Base-by-base conservation (phyloP, 2,113 vertebrate genomes). In the Cyrtonyx montezumae region DNA sequence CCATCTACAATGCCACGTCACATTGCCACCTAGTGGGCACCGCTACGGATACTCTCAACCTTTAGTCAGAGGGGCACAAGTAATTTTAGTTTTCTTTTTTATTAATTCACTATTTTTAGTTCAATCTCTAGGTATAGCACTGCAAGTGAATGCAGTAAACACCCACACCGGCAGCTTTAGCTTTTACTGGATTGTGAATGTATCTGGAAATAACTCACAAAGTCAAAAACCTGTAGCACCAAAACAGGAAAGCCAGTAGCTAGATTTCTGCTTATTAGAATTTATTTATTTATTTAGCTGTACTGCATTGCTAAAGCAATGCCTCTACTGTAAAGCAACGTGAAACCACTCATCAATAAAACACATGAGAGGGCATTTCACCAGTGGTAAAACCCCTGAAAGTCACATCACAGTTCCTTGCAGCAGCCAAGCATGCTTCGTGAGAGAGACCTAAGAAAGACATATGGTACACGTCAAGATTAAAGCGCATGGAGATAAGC, bases 11-110 rank as follows among this genome's bases (percentile, higher is more conserved):
- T 5, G 13, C 34, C 86, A 75, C 79, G 11, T 79, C 69, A 68
- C 77, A 40, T 88, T 82, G 91, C 78, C 95, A 84, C 61, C 94
- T 87, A 66, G 18, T 30, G 91, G 70, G 78, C 65, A 59, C 32
- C 30, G 11, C 6, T 5, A 28, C 75, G 84, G 26, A 30, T 14
- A 21, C 15, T 5, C 34, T 40, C 2, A 11, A 9, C 43, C 48
- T 34, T 20, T 7, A 21, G 6, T 36, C 7, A 3, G 2, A 45
- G 34, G 8, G 2, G 7, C 6, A 1, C 13, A 58, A 40, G 4
- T 0, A 9, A 10, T 26, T 78, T 42, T 36, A 28, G 13, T 68
- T 42, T 53, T 32, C 37, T 63, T 36, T 65, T 23, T 53, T 20
- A 4, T 5, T 5, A 36, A 13, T 7, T 77, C 5, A 11, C 21